Evolutionary conservation across 1,140 invertebrate genomes (phyloP), one percentile per base, ranked within the genome.

Genomic region (Papilio polytes): DNA sequence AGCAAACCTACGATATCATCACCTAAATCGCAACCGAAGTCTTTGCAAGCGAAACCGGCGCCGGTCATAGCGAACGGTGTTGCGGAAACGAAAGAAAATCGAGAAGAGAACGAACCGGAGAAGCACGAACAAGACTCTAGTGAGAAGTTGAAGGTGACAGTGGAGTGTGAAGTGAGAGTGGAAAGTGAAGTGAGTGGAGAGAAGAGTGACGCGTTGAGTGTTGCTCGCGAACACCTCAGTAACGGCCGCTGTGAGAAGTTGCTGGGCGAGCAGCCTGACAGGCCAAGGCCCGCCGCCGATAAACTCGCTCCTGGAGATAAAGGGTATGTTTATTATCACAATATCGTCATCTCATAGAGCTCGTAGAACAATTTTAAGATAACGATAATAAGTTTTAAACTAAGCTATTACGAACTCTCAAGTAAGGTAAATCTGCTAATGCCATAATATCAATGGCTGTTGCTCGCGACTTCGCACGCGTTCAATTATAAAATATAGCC

Each of bases 211-310:
- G 89, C 88, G 77, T 92, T 89, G 79, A 92, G 88, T 92, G 90
- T 92, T 59, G 94, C 86, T 18, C 85, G 92, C 44, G 93, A 94
- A 88, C 89, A 94, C 46, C 79, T 95, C 81, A 94, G 86, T 72
- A 97, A 97, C 96, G 97, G 97, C 46, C 95, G 97, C 78, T 97
- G 97, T 76, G 97, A 97, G 91, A 96, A 97, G 80, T 94, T 97
- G 89, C 96, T 97, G 85, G 96, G 97, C 12, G 96, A 95, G 80
- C 95, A 96, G 85, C 96, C 96, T 73, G 96, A 96, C 84, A 94
- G 96, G 88, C 94, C 96, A 80, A 95, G 96, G 82, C 95, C 96
- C 31, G 95, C 95, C 18, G 94, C 95, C 44, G 91, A 96, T 87
- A 96, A 96, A 85, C 87, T 96, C 80, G 93, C 87, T 81, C 94